A percentile compares a stretch with the other conserved stretches of the same genome.
These are phyloP conservation scores for Pogonus chalceus DNA, from an alignment of 1,140 invertebrate genomes.

Conservation along the genomic window DNA sequence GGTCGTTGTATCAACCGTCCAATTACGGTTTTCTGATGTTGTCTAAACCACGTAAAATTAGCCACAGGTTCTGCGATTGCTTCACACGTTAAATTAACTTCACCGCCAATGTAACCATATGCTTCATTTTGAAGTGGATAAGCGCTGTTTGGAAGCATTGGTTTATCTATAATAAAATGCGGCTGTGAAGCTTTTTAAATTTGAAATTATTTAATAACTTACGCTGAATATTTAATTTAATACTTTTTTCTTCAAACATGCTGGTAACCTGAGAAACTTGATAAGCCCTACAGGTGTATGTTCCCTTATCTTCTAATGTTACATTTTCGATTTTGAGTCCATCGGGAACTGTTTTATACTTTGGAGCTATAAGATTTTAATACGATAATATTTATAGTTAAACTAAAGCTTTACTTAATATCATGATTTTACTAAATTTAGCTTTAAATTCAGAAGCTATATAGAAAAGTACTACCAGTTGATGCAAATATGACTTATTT, in stretches of 20 bases:
- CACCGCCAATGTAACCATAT: conserved; percentile 38
- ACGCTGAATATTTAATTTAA: conserved; percentile 45
- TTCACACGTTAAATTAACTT: conserved; percentile 40
- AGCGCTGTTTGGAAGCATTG: conserved; percentile 28
- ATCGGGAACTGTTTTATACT: conserved; percentile 36
- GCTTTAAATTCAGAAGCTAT: too few species aligned
- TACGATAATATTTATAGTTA: too few species aligned
- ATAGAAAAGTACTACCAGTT: too few species aligned
- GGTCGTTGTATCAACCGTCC: background rate
- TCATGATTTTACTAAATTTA: too few species aligned
- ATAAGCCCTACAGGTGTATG: conserved; percentile 43
- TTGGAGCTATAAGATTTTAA: conserved; percentile 8
- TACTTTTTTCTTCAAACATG: conserved; percentile 31
- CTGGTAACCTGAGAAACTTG: conserved; percentile 38
- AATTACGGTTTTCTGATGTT: conserved; percentile 24
- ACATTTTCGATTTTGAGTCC: conserved; percentile 42
- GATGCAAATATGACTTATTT: too few species aligned
- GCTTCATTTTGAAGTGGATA: conserved; percentile 26
- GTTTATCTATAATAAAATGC: conserved; percentile 34
- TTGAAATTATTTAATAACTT: conserved; percentile 22
- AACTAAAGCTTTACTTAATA: too few species aligned
- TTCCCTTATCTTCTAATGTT: conserved; percentile 40
- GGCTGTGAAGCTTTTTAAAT: background rate
- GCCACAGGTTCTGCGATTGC: conserved; percentile 42
- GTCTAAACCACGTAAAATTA: conserved; percentile 40